A percentile compares a stretch with the other conserved stretches of the same genome.
Conservation (phyloP, 2,888 invertebrate genomes). For the Mermis nigrescens region DNA sequence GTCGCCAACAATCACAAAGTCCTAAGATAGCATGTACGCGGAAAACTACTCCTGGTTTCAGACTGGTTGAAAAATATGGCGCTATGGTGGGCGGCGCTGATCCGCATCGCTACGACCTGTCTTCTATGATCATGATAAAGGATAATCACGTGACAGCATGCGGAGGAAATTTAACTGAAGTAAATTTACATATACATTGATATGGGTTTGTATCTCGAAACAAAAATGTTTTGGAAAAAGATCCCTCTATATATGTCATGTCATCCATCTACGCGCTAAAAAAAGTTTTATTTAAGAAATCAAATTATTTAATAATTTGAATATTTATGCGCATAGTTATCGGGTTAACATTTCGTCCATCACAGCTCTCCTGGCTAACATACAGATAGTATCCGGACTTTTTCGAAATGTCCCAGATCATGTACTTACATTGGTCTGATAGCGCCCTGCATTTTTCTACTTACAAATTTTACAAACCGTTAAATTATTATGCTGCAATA, state of each 20-base stretch:
- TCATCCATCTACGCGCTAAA: too few species aligned
- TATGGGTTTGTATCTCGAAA: background rate
- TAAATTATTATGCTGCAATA: background rate
- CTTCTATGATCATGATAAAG: conserved; percentile 37
- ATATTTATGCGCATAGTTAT: too few species aligned
- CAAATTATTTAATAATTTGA: background rate
- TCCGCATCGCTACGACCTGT: conserved; percentile 34
- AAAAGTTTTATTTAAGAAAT: background rate
- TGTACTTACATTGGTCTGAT: background rate
- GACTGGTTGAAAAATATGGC: conserved; percentile 37
- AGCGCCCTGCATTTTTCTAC: conserved; percentile 4
- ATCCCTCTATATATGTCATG: too few species aligned
- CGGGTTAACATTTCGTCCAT: too few species aligned
- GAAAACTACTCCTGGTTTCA: conserved; percentile 38
- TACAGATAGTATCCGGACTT: too few species aligned
- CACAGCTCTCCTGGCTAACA: too few species aligned
- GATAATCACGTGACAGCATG: conserved; percentile 36
- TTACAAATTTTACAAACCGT: conserved; percentile 5
- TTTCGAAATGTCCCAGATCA: too few species aligned
- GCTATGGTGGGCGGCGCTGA: conserved; percentile 34
- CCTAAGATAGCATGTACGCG: conserved; percentile 36
- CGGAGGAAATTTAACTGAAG: conserved; percentile 29
- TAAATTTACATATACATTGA: background rate
- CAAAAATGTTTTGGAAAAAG: too few species aligned
- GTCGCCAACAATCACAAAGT: conserved; percentile 26